Conservation (phyloP, 2,113 vertebrate species). For the Phaetusa simplex region DNA sequence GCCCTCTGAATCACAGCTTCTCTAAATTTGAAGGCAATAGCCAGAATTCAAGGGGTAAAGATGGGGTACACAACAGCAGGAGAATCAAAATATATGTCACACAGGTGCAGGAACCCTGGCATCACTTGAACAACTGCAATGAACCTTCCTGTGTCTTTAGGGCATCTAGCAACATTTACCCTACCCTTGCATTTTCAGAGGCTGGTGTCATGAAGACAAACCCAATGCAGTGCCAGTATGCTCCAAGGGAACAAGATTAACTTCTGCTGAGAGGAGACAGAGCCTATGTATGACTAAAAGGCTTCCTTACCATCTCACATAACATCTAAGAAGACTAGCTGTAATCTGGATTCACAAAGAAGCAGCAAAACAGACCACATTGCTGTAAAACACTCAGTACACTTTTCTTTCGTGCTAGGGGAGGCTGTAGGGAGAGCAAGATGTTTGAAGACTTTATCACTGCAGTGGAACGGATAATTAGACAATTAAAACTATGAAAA, state of each 20-base stretch:
- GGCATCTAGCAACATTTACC: neutral
- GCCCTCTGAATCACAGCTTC: neutral
- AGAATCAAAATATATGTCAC: neutral
- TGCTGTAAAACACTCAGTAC: neutral
- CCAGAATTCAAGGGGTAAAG: neutral
- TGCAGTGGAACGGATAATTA: conserved; percentile 41
- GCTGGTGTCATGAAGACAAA: neutral
- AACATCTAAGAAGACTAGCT: neutral
- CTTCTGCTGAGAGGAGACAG: neutral
- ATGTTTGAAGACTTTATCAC: conserved; percentile 34
- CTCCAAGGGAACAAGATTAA: neutral
- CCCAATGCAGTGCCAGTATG: neutral
- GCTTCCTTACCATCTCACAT: neutral
- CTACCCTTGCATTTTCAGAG: neutral
- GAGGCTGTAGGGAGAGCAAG: neutral
- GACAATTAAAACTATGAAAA: conserved; percentile 50
- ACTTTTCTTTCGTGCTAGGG: neutral
- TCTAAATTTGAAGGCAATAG: neutral
- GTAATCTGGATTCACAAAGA: neutral
- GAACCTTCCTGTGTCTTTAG: neutral
- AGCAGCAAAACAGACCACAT: neutral
- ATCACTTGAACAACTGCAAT: neutral
- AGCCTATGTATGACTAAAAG: neutral
- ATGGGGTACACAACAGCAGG: neutral
- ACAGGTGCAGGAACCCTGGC: neutral